Percentiles rank a stretch among this genome's conserved stretches.
phyloP scores from a whole-genome alignment of 2,888 invertebrate species.

The Netelia virgata region DNA sequence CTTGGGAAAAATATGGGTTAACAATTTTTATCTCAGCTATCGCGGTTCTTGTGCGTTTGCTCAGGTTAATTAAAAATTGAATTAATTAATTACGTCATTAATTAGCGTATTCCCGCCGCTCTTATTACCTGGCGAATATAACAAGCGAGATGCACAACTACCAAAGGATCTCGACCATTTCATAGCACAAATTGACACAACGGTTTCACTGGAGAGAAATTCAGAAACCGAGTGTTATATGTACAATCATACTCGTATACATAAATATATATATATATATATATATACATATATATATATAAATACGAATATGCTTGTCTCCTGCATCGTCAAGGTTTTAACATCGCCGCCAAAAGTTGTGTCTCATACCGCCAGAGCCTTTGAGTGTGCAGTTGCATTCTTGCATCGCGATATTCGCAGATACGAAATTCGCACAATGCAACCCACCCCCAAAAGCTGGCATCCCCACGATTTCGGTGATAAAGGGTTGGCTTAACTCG shows the following conservation, averaged over 20 bases:
- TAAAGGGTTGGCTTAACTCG: constrained; percentile 22
- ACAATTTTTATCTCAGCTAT: no score
- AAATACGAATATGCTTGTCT: not conserved
- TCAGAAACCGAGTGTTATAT: not conserved
- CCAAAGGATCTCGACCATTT: constrained; percentile 25
- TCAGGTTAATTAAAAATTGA: not conserved
- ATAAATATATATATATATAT: not conserved
- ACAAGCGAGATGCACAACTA: not conserved
- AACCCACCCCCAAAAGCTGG: not conserved
- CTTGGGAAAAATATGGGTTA: no score
- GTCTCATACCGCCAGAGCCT: not conserved
- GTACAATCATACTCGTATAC: not conserved
- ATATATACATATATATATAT: not conserved
- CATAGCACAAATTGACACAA: constrained; percentile 29
- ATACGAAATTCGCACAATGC: constrained; percentile 35
- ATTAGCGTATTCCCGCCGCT: not conserved
- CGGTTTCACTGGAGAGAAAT: not conserved
- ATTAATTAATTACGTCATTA: not conserved
- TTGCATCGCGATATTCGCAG: not conserved
- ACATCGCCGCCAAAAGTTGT: not conserved
- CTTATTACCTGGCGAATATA: not conserved
- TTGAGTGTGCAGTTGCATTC: constrained; percentile 1
- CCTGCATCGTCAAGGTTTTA: constrained; percentile 1
- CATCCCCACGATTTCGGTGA: not conserved
- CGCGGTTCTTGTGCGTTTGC: not conserved